These are phyloP conservation scores for Sarcophaga caerulescens DNA, from an alignment of 2,888 invertebrate species.

Conservation along the genomic window DNA sequence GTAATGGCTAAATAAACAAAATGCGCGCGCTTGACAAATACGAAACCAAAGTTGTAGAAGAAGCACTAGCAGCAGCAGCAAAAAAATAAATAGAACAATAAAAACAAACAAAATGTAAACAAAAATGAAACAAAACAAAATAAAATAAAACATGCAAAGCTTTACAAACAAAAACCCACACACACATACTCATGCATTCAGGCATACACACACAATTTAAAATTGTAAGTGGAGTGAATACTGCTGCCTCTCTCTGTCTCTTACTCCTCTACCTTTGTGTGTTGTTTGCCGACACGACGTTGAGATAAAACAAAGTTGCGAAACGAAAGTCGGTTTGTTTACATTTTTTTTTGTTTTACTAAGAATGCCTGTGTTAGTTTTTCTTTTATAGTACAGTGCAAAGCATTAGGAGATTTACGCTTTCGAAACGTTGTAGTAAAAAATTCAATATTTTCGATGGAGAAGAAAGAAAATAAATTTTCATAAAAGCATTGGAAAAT, in stretches of 20 bases:
- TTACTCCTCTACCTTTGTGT: not conserved
- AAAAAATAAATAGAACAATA: slow-evolving; percentile 42
- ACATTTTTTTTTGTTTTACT: not conserved
- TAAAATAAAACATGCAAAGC: slow-evolving; percentile 60
- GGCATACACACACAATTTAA: not conserved
- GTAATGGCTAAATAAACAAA: slow-evolving; percentile 71
- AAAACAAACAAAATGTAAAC: slow-evolving; percentile 34
- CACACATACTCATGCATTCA: slow-evolving; percentile 19
- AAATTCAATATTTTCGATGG: too few species aligned
- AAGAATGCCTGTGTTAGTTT: not conserved
- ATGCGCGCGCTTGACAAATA: slow-evolving; percentile 70
- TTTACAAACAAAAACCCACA: slow-evolving; percentile 32
- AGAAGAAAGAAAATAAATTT: too few species aligned
- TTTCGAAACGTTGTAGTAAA: too few species aligned
- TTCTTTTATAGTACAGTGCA: slow-evolving; percentile 19
- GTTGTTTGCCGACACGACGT: not conserved
- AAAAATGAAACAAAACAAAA: slow-evolving; percentile 65
- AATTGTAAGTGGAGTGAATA: not conserved
- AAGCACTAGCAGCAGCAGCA: slow-evolving; percentile 37
- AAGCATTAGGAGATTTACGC: too few species aligned
- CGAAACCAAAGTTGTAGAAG: slow-evolving; percentile 31
- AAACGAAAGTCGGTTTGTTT: slow-evolving; percentile 40
- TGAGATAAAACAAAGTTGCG: slow-evolving; percentile 49
- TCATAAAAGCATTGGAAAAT: too few species aligned
- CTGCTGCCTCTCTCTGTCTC: not conserved